Evolutionary conservation across 2,797 vertebrate genomes (phyloP), one percentile per base, ranked within the genome.

Genomic region (Silurus aristotelis): DNA sequence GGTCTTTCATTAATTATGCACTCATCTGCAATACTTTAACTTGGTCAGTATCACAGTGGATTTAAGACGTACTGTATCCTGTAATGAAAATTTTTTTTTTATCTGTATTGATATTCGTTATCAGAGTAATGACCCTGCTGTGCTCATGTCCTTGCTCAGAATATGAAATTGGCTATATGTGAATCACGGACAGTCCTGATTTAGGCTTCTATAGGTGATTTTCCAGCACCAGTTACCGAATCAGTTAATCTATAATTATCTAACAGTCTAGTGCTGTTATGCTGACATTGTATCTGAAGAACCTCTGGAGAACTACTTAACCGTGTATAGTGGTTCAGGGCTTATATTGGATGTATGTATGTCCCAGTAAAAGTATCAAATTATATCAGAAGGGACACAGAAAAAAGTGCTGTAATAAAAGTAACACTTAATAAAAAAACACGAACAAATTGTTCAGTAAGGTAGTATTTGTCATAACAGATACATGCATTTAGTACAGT

Each of bases 281-380:
- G 43, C 13, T 27, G 61, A 66, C 43, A 52, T 9, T 2, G 46
- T 82, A 70, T 31, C 27, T 55, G 52, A 73, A 61, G 12, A 38
- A n/a, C 25, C 48, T 82, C 15, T 64, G 84, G 85, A 83, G 90
- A 90, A 91, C 5, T 20, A 91, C 89, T 89, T 87, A 92, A 91
- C 92, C 90, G 93, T 88, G 91, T 90, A 89, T 92, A 88, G 46
- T n/a, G 87, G 92, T 52, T 20, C 64, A 83, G 22, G 63, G 38
- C 73, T 79, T 52, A 71, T 64, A 67, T 27, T 78, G 55, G 17
- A 6, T 6, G 17, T 17, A 0, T 58, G 38, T 8, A 5, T 64
- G 25, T 73, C 60, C 15, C 58, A 79, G 22, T 17, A 80, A 80
- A 72, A 31, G 20, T 6, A 13, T 13, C 52, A 72, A 64, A 55